Base-by-base conservation (phyloP, 1,140 invertebrate species). In the Pinna nobilis region DNA sequence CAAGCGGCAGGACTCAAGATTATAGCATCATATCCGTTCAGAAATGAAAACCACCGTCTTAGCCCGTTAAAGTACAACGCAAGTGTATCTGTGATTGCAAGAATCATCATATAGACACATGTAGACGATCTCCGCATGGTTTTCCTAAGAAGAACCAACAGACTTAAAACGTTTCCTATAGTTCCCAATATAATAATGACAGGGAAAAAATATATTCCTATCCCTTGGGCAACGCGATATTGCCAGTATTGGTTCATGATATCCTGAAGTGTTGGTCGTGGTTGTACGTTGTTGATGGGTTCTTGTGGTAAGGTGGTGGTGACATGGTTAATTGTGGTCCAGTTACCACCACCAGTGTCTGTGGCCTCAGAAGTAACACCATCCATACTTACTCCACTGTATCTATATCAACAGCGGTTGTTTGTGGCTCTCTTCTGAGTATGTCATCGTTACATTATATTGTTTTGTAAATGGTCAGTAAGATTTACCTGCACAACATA, bases 81-180 rank as follows among this genome's bases (percentile, higher is more conserved):
- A 1, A 77, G 30, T 35, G 82, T 78, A 57, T 88, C 87, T 2
- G 79, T 78, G 3, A 84, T 69, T 0, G 87, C 86, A 28, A 87
- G 71, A 4, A 78, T 76, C 1, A 83, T 79, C 78, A 87, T 82
- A 71, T 86, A 87, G 55, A 86, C 77, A 60, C 81, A 84, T 18
- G 86, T 85, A 11, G 86, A 81, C 9, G 83, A 76, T 20, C 75
- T 55, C 2, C 76, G 70, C 73, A 87, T 80, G 4, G 74, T 57
- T 53, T 77, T 78, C 13, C 81, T 60, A 9, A 76, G 63, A 79
- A 87, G 84, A 4, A 88, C 81, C 3, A 83, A 25, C 30, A 86
- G 76, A 41, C 77, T 82, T 39, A 88, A 67, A 20, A 82, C 47
- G 69, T 87, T 88, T 20, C 86, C 86, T 5, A 85, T 57, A 15